Percentiles rank a stretch among this genome's conserved stretches.
phyloP scores from a whole-genome alignment of 2,888 invertebrate genomes.

The Synanthedon formicaeformis region DNA sequence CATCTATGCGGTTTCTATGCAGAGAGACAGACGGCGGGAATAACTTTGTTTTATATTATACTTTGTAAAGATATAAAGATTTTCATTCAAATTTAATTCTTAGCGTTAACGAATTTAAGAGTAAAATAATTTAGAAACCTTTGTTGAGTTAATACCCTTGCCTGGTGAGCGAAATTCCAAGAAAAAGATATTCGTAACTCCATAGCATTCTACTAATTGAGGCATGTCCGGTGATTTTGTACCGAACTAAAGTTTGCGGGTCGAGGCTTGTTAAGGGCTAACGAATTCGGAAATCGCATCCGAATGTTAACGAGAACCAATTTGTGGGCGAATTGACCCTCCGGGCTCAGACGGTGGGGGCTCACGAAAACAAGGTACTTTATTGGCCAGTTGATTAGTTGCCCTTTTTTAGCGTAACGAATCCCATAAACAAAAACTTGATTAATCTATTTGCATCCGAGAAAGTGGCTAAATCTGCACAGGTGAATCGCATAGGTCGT shows the following conservation, averaged over 20 bases:
- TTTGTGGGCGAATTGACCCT: constrained; percentile 43
- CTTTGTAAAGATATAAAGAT: too few species aligned
- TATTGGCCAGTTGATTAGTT: constrained; percentile 46
- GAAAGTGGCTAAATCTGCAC: too few species aligned
- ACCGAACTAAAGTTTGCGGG: constrained; percentile 42
- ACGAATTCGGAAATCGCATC: constrained; percentile 60
- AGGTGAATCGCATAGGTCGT: too few species aligned
- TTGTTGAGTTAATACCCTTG: too few species aligned
- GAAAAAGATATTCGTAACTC: constrained; percentile 21
- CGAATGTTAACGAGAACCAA: constrained; percentile 64
- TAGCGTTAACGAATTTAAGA: too few species aligned
- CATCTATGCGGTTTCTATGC: too few species aligned
- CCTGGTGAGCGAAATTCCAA: too few species aligned
- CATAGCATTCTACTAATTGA: constrained; percentile 43
- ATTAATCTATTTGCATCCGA: neutral
- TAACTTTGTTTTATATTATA: too few species aligned
- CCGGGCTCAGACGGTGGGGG: constrained; percentile 21
- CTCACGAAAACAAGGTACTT: constrained; percentile 33
- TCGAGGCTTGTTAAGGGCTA: constrained; percentile 48
- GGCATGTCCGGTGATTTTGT: constrained; percentile 57
- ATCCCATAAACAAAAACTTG: neutral
- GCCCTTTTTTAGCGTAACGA: constrained; percentile 17
- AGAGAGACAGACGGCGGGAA: too few species aligned
- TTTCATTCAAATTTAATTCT: too few species aligned
- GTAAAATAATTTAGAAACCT: too few species aligned